Evolutionary conservation across 2,888 invertebrate species (phyloP).

Genomic region (Clostera curtula): DNA sequence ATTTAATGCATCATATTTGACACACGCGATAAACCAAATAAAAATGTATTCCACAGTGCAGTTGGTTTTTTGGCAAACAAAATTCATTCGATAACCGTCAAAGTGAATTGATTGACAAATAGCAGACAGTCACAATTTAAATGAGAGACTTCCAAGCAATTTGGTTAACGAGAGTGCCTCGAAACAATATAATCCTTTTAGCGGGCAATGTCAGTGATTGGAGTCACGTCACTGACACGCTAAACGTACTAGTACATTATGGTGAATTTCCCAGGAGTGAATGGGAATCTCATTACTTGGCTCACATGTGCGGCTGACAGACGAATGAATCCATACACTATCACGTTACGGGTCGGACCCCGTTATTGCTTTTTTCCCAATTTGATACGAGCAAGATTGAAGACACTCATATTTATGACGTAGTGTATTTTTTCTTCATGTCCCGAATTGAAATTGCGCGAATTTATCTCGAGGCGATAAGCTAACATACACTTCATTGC

Average conservation of each 20-base stretch:
- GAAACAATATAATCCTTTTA: constrained; percentile 7
- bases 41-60: too few species aligned
- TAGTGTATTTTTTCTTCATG: background rate
- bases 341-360: constrained; percentile 18
- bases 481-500: too few species aligned
- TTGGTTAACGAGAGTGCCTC: too few species aligned
- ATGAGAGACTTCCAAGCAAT: background rate
- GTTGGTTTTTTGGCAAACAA: too few species aligned
- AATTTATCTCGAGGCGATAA: too few species aligned
- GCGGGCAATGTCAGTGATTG: constrained; percentile 26
- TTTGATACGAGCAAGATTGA: constrained; percentile 7
- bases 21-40: too few species aligned
- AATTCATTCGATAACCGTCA: too few species aligned
- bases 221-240: constrained; percentile 34
- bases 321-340: constrained; percentile 42
- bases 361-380: constrained; percentile 28
- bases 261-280: constrained; percentile 63
- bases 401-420: background rate
- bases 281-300: constrained; percentile 60
- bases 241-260: constrained; percentile 42
- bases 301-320: constrained; percentile 50
- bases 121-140: too few species aligned
- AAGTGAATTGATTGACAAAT: too few species aligned
- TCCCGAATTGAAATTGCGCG: too few species aligned
- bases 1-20: too few species aligned